phyloP scores from a whole-genome alignment of 2,888 invertebrate species.

The Penaeus monodon region DNA sequence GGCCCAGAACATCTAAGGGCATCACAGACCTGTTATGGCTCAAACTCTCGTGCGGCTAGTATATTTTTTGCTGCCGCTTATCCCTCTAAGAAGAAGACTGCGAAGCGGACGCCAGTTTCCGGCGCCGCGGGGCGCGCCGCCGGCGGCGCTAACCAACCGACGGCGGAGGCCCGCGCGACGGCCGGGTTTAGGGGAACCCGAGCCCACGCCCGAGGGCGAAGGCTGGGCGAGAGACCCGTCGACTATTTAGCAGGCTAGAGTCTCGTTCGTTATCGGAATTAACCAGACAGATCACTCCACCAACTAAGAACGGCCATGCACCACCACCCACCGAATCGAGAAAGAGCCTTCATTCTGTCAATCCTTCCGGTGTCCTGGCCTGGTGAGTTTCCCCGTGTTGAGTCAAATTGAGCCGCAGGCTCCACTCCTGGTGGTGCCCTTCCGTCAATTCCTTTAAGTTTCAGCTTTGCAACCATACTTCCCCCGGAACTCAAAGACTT shows the following conservation, averaged over 20 bases:
- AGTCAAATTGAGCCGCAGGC: conserved; percentile 78
- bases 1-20: neutral
- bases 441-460: no score
- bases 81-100: neutral
- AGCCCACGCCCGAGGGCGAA: neutral
- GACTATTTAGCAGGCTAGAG: conserved; percentile 69
- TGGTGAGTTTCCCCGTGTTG: conserved; percentile 73
- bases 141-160: no score
- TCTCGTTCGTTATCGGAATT: conserved; percentile 82
- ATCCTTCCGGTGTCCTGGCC: conserved; percentile 79
- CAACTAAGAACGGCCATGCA: conserved; percentile 81
- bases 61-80: neutral
- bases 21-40: neutral
- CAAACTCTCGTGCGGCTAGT: conserved; percentile 6
- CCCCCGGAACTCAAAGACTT: no score
- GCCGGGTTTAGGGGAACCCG: no score
- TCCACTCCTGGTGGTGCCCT: no score
- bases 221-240: conserved; percentile 67
- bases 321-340: conserved; percentile 74
- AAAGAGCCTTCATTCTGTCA: conserved; percentile 78
- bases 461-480: no score
- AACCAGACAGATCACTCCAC: conserved; percentile 81
- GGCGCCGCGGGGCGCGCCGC: no score
- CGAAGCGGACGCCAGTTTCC: neutral
- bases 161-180: no score